Evolutionary conservation across 2,113 vertebrate species (phyloP).

Genomic region (Ciconia boyciana): DNA sequence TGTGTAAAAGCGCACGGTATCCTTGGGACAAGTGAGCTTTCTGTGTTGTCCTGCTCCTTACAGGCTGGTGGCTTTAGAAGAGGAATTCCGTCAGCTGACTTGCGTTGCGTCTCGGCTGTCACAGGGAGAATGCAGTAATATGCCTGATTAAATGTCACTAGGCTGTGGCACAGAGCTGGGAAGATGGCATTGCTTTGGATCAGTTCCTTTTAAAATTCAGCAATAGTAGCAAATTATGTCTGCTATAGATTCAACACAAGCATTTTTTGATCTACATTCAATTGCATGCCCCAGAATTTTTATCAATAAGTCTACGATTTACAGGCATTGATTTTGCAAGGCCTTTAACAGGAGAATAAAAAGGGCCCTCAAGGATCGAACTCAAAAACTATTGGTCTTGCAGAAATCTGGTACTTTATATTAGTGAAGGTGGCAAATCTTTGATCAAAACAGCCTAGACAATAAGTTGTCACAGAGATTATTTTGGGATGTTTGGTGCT

Average conservation of each 20-base stretch:
- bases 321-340: constrained; percentile 68
- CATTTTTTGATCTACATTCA: constrained; percentile 71
- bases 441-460: constrained; percentile 56
- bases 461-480: constrained; percentile 30
- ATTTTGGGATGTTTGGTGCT: constrained; percentile 22
- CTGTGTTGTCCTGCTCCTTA: constrained; percentile 7
- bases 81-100: constrained; percentile 63
- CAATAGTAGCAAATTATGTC: constrained; percentile 68
- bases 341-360: constrained; percentile 63
- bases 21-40: constrained; percentile 9
- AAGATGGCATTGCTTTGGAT: constrained; percentile 69
- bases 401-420: constrained; percentile 49
- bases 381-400: constrained; percentile 64
- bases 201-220: constrained; percentile 74
- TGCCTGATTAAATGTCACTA: constrained; percentile 74
- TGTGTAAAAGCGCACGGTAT: not conserved
- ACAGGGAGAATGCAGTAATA: constrained; percentile 60
- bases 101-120: constrained; percentile 64
- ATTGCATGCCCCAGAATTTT: constrained; percentile 65
- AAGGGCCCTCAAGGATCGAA: constrained; percentile 65
- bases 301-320: constrained; percentile 76
- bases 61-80: constrained; percentile 20
- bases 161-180: constrained; percentile 63
- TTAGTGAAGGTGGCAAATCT: constrained; percentile 47
- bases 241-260: constrained; percentile 69